These are phyloP conservation scores for Tinea trinotella DNA, from an alignment of 2,888 invertebrate genomes.

Conservation along the genomic window DNA sequence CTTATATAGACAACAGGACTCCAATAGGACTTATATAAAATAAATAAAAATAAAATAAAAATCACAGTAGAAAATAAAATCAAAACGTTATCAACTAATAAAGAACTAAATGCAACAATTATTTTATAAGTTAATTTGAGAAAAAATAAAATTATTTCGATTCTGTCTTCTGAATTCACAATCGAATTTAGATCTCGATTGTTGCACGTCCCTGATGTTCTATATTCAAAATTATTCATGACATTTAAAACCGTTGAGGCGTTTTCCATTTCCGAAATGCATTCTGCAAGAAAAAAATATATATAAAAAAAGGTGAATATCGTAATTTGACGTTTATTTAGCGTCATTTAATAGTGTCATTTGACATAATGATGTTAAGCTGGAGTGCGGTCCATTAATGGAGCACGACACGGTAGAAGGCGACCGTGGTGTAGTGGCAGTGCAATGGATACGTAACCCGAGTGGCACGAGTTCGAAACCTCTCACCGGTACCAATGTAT, in stretches of 20 bases:
- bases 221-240: constrained; percentile 11
- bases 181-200: not conserved
- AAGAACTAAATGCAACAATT: not conserved
- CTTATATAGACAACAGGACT: constrained; percentile 40
- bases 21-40: constrained; percentile 39
- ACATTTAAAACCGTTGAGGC: not conserved
- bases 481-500: too few relatives aligned
- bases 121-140: not conserved
- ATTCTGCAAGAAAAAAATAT: not conserved
- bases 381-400: too few relatives aligned
- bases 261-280: constrained; percentile 5
- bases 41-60: constrained; percentile 30
- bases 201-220: not conserved
- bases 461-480: too few relatives aligned
- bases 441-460: too few relatives aligned
- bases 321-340: too few relatives aligned
- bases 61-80: constrained; percentile 29
- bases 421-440: too few relatives aligned
- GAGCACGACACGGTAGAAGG: too few relatives aligned
- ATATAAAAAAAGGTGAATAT: too few relatives aligned
- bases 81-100: constrained; percentile 27
- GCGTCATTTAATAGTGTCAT: too few relatives aligned
- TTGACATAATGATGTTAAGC: too few relatives aligned
- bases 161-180: not conserved
- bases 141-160: not conserved